Conservation (phyloP, 2,113 vertebrate species). For the Mormyrus lacerda region DNA sequence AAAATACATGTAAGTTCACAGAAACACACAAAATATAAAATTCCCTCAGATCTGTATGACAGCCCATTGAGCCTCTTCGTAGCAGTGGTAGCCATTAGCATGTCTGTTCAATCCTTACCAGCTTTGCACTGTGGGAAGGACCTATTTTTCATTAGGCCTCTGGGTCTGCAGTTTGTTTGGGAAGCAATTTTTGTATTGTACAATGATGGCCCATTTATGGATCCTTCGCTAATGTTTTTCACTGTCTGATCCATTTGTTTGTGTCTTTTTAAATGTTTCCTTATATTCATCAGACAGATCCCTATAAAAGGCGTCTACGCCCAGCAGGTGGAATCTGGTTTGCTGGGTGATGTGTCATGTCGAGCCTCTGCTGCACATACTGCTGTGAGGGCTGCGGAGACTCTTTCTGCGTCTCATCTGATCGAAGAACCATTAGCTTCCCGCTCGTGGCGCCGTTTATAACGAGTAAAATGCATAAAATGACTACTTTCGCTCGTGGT, state of each 20-base stretch:
- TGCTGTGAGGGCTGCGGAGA: not conserved
- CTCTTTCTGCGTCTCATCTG: not conserved
- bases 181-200: not conserved
- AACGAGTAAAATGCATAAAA: not conserved
- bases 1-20: not conserved
- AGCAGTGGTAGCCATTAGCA: not conserved
- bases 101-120: not conserved
- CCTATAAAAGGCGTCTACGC: not conserved
- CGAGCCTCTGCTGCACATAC: not conserved
- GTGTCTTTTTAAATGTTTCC: not conserved
- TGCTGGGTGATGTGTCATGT: not conserved
- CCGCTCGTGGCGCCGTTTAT: not conserved
- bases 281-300: not conserved
- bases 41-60: not conserved
- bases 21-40: not conserved
- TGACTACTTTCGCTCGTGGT: not conserved
- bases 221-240: not conserved
- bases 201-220: not conserved
- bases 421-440: not conserved
- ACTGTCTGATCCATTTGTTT: not conserved
- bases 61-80: not conserved
- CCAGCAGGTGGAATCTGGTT: not conserved
- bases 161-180: not conserved
- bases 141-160: not conserved
- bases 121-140: not conserved